A percentile compares a stretch with the other conserved stretches of the same genome.
These are phyloP conservation scores for Bubo blakistoni DNA, from an alignment of 2,113 vertebrate genomes.

Conservation along the genomic window DNA sequence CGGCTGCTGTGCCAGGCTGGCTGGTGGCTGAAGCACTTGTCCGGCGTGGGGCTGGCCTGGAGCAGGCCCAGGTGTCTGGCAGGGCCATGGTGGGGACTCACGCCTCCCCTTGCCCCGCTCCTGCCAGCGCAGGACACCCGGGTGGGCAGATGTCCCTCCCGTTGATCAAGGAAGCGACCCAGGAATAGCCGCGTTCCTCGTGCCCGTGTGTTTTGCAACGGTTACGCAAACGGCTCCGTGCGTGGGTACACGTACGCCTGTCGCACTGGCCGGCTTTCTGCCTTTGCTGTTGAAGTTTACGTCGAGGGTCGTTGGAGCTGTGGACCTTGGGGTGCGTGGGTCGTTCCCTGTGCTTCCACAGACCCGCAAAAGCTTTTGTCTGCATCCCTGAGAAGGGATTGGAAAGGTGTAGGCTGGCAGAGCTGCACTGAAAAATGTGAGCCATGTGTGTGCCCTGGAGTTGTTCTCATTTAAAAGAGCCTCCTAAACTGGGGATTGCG, in stretches of 20 bases:
- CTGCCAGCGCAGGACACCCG: rapidly evolving
- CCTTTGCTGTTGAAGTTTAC: neutral
- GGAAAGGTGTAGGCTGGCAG: neutral
- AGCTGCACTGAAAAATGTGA: neutral
- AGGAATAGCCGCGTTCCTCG: neutral
- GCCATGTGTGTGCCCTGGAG: rapidly evolving
- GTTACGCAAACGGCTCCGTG: neutral
- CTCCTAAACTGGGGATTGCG: neutral
- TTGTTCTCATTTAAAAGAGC: neutral
- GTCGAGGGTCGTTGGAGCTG: neutral
- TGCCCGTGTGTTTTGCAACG: neutral
- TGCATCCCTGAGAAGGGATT: rapidly evolving
- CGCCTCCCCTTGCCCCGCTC: rapidly evolving
- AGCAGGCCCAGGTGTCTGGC: neutral
- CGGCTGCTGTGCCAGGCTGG: neutral
- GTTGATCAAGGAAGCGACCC: neutral
- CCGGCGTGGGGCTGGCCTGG: rapidly evolving
- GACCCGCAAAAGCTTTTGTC: neutral
- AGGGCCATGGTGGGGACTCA: neutral
- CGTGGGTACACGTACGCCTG: neutral
- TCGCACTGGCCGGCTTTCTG: rapidly evolving
- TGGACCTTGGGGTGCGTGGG: neutral
- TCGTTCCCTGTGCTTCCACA: rapidly evolving
- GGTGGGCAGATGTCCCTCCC: neutral
- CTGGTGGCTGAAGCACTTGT: rapidly evolving